These are phyloP conservation scores for Homarus gammarus DNA, from an alignment of 2,888 invertebrate genomes.

Conservation along the genomic window DNA sequence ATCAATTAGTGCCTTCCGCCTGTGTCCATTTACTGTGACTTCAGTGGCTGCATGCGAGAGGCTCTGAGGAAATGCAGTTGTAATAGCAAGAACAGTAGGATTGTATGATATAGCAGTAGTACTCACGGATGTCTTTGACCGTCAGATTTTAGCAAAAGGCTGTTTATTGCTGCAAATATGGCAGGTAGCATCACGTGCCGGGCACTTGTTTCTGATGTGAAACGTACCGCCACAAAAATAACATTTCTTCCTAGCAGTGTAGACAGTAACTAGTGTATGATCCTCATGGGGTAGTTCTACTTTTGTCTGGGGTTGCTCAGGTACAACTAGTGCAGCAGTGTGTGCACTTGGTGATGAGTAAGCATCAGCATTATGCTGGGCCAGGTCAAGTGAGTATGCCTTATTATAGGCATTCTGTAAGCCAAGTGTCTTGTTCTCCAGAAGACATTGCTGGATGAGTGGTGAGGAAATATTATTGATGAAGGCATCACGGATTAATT, in stretches of 20 bases:
- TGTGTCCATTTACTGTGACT: neutral
- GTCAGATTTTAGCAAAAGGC: neutral
- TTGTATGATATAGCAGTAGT: conserved; percentile 20
- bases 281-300: neutral
- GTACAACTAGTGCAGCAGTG: conserved; percentile 3
- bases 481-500: conserved; percentile 41
- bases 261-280: neutral
- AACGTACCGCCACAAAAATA: neutral
- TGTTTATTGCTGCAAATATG: conserved; percentile 3
- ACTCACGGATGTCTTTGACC: neutral
- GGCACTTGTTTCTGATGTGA: neutral
- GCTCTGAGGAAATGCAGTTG: neutral
- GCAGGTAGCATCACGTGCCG: neutral
- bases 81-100: neutral
- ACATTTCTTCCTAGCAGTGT: neutral
- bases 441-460: neutral
- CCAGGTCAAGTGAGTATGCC: no score
- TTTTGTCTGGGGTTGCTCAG: neutral
- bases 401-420: no score
- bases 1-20: no score
- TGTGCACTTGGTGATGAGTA: neutral
- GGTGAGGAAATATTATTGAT: conserved; percentile 27
- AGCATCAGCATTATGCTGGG: neutral
- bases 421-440: neutral
- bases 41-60: conserved; percentile 3